Evolutionary conservation across 2,797 vertebrate species (phyloP).

Genomic region (Rhinogobio ventralis): DNA sequence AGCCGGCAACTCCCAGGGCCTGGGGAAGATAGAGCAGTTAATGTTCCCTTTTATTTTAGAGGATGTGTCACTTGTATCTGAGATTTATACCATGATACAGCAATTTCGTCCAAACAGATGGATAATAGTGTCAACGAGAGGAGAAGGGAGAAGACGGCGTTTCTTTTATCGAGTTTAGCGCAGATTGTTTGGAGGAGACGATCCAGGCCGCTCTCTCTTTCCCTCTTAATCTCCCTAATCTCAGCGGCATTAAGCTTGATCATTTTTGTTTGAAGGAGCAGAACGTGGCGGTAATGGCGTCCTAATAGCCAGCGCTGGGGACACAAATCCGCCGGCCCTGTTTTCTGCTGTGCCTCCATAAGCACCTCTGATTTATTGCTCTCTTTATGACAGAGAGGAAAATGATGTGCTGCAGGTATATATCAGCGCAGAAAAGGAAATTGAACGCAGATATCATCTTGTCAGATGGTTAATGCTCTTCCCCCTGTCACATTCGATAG

Average conservation of each 20-base stretch:
- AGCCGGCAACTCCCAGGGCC: slow-evolving; percentile 99
- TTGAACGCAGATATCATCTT: slow-evolving; percentile 99
- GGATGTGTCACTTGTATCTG: slow-evolving; percentile 99
- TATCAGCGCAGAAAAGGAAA: slow-evolving; percentile 99
- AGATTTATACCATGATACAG: slow-evolving; percentile 99
- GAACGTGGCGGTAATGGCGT: slow-evolving; percentile 99
- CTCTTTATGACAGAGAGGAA: slow-evolving; percentile 99
- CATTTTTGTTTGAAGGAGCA: slow-evolving; percentile 99
- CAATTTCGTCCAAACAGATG: slow-evolving; percentile 99
- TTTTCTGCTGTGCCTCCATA: slow-evolving; percentile 91
- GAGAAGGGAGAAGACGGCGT: slow-evolving; percentile 89
- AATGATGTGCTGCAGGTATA: slow-evolving; percentile 99
- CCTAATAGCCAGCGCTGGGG: slow-evolving; percentile 99
- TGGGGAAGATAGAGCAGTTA: slow-evolving; percentile 99
- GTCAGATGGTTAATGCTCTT: slow-evolving; percentile 99
- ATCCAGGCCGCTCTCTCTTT: slow-evolving; percentile 87
- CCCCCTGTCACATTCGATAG: slow-evolving; percentile 99
- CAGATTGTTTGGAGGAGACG: slow-evolving; percentile 97
- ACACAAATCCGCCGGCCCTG: slow-evolving; percentile 93
- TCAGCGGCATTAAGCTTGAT: slow-evolving; percentile 99
- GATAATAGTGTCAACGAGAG: slow-evolving; percentile 98
- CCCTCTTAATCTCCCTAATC: slow-evolving; percentile 99
- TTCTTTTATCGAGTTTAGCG: slow-evolving; percentile 94
- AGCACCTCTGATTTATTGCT: slow-evolving; percentile 99
- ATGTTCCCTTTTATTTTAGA: slow-evolving; percentile 99